Evolutionary conservation across 2,113 vertebrate species (phyloP).

Genomic region (Scytalopus superciliaris): DNA sequence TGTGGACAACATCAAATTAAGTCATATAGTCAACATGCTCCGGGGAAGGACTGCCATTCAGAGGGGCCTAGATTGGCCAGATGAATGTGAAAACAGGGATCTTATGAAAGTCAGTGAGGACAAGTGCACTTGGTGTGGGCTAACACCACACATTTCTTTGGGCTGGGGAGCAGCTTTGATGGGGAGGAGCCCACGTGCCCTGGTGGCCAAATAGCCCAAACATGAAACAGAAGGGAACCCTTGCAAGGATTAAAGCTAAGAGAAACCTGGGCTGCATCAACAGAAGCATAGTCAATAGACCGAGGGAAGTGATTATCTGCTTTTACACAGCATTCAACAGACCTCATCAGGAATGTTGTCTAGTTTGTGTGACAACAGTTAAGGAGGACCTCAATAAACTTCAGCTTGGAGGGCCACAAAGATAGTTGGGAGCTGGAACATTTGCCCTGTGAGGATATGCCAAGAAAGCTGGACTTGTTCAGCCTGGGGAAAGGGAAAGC

Average conservation of each 20-base stretch:
- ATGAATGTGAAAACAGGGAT: neutral
- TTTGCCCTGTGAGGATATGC: neutral
- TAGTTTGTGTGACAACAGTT: neutral
- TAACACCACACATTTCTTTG: neutral
- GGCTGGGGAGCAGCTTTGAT: neutral
- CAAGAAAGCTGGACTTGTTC: neutral
- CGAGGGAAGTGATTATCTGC: neutral
- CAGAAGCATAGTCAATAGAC: neutral
- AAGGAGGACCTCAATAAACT: neutral
- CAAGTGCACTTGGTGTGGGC: neutral
- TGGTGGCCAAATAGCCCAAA: neutral
- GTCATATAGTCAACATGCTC: neutral
- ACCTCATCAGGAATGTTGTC: neutral
- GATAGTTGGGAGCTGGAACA: neutral
- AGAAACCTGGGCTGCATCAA: neutral
- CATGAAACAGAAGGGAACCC: neutral
- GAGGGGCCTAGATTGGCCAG: neutral
- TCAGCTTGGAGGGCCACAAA: neutral
- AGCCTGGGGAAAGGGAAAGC: neutral
- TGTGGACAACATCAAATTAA: neutral
- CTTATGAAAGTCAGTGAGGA: neutral
- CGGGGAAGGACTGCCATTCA: neutral
- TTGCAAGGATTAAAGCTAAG: neutral
- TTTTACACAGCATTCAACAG: neutral
- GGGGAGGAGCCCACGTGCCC: neutral